These are phyloP conservation scores for Hirudinaria manillensis DNA, from an alignment of 2,888 invertebrate species.

Conservation along the genomic window DNA sequence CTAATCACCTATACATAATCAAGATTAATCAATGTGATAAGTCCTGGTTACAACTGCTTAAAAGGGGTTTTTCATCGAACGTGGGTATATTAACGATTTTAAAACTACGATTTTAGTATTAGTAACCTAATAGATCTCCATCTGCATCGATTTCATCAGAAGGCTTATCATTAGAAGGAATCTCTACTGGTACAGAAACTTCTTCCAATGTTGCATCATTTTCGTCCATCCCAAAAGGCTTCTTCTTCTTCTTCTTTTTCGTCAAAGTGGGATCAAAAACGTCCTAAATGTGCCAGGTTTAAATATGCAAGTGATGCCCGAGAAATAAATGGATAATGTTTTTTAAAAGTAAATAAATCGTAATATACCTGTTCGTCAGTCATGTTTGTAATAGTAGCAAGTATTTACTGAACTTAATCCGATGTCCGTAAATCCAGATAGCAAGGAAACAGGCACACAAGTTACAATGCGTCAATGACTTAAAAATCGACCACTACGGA, in stretches of 20 bases:
- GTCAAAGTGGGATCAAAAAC: slow-evolving; percentile 78
- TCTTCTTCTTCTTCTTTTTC: slow-evolving; percentile 94
- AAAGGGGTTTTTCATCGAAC: neutral
- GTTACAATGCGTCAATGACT: too few species aligned
- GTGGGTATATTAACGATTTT: too few species aligned
- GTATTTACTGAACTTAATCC: too few species aligned
- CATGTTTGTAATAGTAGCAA: too few species aligned
- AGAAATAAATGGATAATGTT: too few species aligned
- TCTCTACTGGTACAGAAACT: slow-evolving; percentile 38
- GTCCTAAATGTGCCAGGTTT: slow-evolving; percentile 51
- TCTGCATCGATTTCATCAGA: slow-evolving; percentile 3
- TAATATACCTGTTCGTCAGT: too few species aligned
- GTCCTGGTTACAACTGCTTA: neutral
- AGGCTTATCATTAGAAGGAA: neutral
- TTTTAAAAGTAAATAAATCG: neutral
- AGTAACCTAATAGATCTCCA: slow-evolving; percentile 2
- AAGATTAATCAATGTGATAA: too few species aligned
- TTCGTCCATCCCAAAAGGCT: slow-evolving; percentile 76
- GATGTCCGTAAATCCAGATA: too few species aligned
- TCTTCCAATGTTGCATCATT: slow-evolving; percentile 2
- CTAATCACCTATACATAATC: too few species aligned
- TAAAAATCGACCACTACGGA: too few species aligned
- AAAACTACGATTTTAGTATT: neutral
- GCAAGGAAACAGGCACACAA: too few species aligned
- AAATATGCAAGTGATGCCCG: too few species aligned